Evolutionary conservation across 2,888 invertebrate species (phyloP).

Genomic region (Chloroclystis v-ata): DNA sequence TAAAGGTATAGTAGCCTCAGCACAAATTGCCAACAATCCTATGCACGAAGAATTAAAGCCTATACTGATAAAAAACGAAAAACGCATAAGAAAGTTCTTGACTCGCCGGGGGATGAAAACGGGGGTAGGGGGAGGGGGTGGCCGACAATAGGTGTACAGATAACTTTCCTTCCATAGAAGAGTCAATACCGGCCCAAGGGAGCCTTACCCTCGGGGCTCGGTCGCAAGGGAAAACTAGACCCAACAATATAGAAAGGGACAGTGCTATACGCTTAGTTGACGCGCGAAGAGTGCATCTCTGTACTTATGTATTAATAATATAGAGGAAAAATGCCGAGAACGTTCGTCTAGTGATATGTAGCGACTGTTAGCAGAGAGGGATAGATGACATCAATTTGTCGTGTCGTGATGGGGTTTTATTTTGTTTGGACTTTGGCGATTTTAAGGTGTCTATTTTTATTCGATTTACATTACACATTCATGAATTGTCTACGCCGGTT

Average conservation of each 20-base stretch:
- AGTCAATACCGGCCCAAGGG: constrained; percentile 78
- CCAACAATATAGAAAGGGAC: constrained; percentile 77
- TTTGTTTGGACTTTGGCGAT: constrained; percentile 69
- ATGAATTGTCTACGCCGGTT: not conserved
- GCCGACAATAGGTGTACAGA: constrained; percentile 77
- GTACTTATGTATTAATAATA: constrained; percentile 78
- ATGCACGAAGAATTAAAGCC: constrained; percentile 34
- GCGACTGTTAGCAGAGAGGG: constrained; percentile 76
- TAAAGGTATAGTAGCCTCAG: not conserved
- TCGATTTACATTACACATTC: not conserved
- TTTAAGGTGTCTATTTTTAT: constrained; percentile 37
- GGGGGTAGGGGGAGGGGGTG: constrained; percentile 51
- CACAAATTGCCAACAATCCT: constrained; percentile 26
- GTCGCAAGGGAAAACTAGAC: constrained; percentile 78
- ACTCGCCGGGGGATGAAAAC: constrained; percentile 45
- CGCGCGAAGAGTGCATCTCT: constrained; percentile 59
- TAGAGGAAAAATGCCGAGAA: constrained; percentile 78
- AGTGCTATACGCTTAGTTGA: constrained; percentile 44
- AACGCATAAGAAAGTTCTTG: constrained; percentile 74
- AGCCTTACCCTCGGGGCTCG: constrained; percentile 76
- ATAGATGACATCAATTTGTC: constrained; percentile 78
- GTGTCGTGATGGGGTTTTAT: constrained; percentile 78
- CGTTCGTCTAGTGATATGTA: constrained; percentile 75
- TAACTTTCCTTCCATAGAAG: constrained; percentile 77
- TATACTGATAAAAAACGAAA: constrained; percentile 60